Evolutionary conservation across 2,888 invertebrate genomes (phyloP).

Genomic region (Platerodrilus igneus): DNA sequence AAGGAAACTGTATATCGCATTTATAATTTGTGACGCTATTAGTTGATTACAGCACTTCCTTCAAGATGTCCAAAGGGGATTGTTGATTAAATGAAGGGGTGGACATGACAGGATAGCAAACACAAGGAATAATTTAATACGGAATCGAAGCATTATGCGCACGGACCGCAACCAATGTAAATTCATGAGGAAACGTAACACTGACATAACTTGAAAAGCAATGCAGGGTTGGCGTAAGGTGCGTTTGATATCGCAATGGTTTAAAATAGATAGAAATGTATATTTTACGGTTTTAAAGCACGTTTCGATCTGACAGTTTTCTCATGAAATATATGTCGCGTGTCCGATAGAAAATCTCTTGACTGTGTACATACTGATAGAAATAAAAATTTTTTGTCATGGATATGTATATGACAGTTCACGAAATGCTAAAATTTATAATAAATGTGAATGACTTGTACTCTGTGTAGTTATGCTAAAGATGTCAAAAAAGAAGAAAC

Average conservation of each 20-base stretch:
- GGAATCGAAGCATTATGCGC: constrained; percentile 35
- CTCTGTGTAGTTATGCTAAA: too few species aligned
- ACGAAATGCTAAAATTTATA: too few species aligned
- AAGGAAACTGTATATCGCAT: constrained; percentile 27
- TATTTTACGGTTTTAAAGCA: too few species aligned
- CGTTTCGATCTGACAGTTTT: too few species aligned
- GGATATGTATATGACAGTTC: too few species aligned
- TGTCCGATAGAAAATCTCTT: too few species aligned
- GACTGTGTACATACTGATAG: too few species aligned
- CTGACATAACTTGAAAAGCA: constrained; percentile 31
- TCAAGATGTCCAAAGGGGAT: constrained; percentile 19
- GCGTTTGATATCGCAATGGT: too few species aligned
- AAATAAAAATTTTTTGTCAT: too few species aligned
- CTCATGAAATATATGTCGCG: too few species aligned
- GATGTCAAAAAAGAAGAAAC: constrained; percentile 1
- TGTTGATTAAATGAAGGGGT: constrained; percentile 28
- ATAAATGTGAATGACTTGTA: too few species aligned
- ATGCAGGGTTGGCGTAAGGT: constrained; percentile 5
- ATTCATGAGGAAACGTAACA: constrained; percentile 39
- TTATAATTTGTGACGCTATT: constrained; percentile 36
- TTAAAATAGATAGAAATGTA: constrained; percentile 3
- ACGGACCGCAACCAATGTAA: constrained; percentile 37
- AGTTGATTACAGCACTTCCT: constrained; percentile 32
- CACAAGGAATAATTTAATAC: constrained; percentile 36
- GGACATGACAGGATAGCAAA: constrained; percentile 28